Percentiles rank a stretch among this genome's conserved stretches.
Evolutionary conservation across 1,140 invertebrate species (phyloP).

Genomic region (Neodiprion virginianus): DNA sequence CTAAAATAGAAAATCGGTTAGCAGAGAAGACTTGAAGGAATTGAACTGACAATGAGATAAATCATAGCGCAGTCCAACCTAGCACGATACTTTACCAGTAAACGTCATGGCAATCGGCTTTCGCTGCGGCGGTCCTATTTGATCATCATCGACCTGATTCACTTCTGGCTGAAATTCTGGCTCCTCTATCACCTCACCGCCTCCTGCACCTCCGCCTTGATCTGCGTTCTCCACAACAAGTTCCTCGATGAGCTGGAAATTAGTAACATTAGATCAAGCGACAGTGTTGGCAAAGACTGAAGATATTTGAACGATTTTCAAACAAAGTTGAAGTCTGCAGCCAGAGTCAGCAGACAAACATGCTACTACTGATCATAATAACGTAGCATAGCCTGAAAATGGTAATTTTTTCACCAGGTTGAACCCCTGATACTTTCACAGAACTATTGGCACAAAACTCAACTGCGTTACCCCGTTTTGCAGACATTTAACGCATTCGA

Average conservation of each 20-base stretch:
- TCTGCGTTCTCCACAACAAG: conserved; percentile 48
- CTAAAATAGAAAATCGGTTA: conserved; percentile 54
- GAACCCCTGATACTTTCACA: conserved; percentile 18
- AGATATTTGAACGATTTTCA: conserved; percentile 17
- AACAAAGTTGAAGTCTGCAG: conserved; percentile 23
- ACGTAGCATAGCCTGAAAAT: background rate
- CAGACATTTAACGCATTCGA: conserved; percentile 26
- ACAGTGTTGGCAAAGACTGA: background rate
- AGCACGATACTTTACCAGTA: conserved; percentile 36
- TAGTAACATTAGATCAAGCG: conserved; percentile 11
- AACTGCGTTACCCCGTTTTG: background rate
- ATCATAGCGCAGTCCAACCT: background rate
- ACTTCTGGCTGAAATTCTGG: conserved; percentile 55
- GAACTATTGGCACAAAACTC: conserved; percentile 20
- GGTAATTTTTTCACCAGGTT: too few species aligned
- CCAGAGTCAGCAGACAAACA: background rate
- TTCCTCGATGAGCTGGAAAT: conserved; percentile 36
- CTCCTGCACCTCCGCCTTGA: conserved; percentile 33
- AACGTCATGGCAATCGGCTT: conserved; percentile 53
- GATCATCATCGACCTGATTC: conserved; percentile 57
- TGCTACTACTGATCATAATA: conserved; percentile 30
- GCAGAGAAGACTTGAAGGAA: background rate
- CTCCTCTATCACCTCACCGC: conserved; percentile 54
- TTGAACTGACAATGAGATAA: background rate
- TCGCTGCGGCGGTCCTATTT: conserved; percentile 55